Base-by-base conservation (phyloP, 2,888 invertebrate species). In the Ecdyonurus torrentis region DNA sequence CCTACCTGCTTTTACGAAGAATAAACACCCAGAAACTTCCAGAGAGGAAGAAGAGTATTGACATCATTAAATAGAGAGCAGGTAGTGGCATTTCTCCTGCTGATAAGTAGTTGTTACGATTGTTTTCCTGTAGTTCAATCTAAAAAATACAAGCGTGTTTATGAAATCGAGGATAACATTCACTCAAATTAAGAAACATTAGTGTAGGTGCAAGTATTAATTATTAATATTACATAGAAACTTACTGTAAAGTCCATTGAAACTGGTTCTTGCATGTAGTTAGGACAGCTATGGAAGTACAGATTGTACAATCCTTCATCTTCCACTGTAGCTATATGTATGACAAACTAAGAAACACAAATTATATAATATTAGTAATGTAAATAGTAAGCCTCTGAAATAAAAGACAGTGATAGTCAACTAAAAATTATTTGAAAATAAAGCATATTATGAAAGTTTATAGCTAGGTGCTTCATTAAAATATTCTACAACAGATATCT, bases 61-160 rank as follows among this genome's bases (percentile, higher is more conserved):
- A 87, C 87, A 96, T 90, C 81, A 89, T 86, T 70, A 91, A 90
- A 75, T 94, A 98, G 1, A 99, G 76, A 0, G 88, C 85, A 0
- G 98, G 98, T 37, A 97, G 77, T 0, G 96, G 96, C 85, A 97
- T 94, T 76, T 97, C 94, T 1, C 97, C 97, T 0, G 96, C 97
- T 1, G 96, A 95, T 50, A 98, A 76, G 71, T 85, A 97, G 73
- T 91, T 95, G 50, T 85, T 84, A 61, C 81, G 81, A 71, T 94
- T 92, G 70, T 86, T 88, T 73, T 95, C 94, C 68, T 86, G 87
- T 66, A 98, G 89, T 73, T 88, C 84, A 67, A 95, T 82, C 91
- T 93, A 73, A 2, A 72, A 69, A 65, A 60, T 50, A 62, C 64
- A 60, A 52, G 64, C 3, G 22, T 25, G 10, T 25, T 59, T 18